Percentiles rank a stretch among this genome's conserved stretches.
Conservation (phyloP, 2,113 vertebrate genomes). For the Pseudorhombus dupliciocellatus region DNA sequence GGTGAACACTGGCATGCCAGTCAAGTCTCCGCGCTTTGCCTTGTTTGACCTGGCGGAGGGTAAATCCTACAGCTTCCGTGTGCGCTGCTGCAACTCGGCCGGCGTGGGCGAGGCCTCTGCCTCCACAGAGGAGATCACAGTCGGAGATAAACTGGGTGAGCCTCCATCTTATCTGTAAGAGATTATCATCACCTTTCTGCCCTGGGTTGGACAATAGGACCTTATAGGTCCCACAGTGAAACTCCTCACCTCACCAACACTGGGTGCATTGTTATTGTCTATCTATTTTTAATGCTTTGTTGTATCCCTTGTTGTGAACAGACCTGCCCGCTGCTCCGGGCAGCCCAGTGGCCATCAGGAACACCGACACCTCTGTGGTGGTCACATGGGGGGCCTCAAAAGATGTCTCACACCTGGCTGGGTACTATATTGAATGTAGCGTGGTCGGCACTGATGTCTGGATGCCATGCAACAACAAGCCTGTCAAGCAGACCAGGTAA, state of each 20-base stretch:
- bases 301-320: slow-evolving; percentile 48
- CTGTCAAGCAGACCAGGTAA: slow-evolving; percentile 92
- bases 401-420: slow-evolving; percentile 87
- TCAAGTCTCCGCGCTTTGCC: slow-evolving; percentile 96
- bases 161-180: neutral
- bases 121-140: slow-evolving; percentile 85
- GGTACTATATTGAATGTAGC: slow-evolving; percentile 93
- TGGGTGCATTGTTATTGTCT: no score
- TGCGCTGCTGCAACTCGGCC: slow-evolving; percentile 96
- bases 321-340: slow-evolving; percentile 91
- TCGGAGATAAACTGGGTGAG: slow-evolving; percentile 94
- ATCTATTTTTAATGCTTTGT: neutral
- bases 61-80: slow-evolving; percentile 93
- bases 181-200: neutral
- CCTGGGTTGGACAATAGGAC: neutral
- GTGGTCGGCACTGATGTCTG: slow-evolving; percentile 88
- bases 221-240: no score
- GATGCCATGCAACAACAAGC: slow-evolving; percentile 97
- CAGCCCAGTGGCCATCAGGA: slow-evolving; percentile 85
- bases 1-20: slow-evolving; percentile 94
- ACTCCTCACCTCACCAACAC: no score
- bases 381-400: slow-evolving; percentile 88
- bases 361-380: slow-evolving; percentile 91
- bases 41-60: slow-evolving; percentile 95
- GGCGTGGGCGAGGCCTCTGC: slow-evolving; percentile 90